A percentile compares a stretch with the other conserved stretches of the same genome.
These are phyloP conservation scores for Trachymyrmex cornetzi DNA, from an alignment of 1,140 invertebrate genomes.

Conservation along the genomic window DNA sequence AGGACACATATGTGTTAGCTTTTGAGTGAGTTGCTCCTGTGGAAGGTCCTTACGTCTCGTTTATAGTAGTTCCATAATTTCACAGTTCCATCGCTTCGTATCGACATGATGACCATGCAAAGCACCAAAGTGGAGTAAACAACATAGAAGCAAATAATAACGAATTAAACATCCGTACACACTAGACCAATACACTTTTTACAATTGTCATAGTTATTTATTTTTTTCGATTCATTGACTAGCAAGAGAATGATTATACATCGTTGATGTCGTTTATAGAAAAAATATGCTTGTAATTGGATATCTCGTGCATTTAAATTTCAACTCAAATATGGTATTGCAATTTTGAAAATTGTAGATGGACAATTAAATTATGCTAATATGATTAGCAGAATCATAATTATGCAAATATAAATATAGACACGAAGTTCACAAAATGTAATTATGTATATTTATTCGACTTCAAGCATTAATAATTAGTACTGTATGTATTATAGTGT, in stretches of 20 bases:
- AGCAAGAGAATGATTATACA: neutral
- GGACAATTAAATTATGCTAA: neutral
- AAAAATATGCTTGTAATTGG: neutral
- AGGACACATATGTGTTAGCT: constrained; percentile 77
- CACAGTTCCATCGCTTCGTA: constrained; percentile 84
- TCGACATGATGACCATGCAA: constrained; percentile 84
- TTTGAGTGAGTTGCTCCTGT: constrained; percentile 85
- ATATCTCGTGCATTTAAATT: constrained; percentile 8
- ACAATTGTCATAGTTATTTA: constrained; percentile 30
- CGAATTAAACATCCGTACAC: constrained; percentile 72
- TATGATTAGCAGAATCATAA: constrained; percentile 1
- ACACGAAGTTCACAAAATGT: neutral
- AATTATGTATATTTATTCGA: neutral
- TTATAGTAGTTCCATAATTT: constrained; percentile 85
- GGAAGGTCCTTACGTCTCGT: constrained; percentile 83
- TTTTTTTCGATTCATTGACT: constrained; percentile 13
- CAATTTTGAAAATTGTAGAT: constrained; percentile 6
- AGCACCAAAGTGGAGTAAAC: constrained; percentile 86
- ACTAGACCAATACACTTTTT: constrained; percentile 15
- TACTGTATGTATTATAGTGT: neutral
- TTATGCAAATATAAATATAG: neutral
- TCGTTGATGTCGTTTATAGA: neutral
- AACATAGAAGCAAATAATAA: constrained; percentile 83
- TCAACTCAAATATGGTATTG: neutral
- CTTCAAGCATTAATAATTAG: neutral